Conservation (phyloP, 2,797 vertebrate species). For the Tadarida brasiliensis region DNA sequence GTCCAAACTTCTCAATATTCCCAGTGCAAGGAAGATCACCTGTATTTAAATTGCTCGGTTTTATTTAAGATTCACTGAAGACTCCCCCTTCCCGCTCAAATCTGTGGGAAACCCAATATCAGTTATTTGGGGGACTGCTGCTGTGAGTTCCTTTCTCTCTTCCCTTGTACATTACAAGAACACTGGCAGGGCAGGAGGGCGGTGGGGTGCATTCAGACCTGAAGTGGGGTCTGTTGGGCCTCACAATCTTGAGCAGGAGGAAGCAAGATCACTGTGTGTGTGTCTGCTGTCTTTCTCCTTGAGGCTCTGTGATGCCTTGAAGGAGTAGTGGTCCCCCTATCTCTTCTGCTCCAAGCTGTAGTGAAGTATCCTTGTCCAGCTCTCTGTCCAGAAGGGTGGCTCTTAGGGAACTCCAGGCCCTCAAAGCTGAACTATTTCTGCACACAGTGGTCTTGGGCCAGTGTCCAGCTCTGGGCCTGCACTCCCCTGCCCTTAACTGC, state of each 20-base stretch:
- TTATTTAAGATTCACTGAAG: conserved; percentile 23
- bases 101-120: neutral
- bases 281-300: neutral
- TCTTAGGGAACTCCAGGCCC: neutral
- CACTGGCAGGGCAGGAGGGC: neutral
- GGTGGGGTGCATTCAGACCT: neutral
- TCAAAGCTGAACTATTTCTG: neutral
- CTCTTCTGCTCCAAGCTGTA: neutral
- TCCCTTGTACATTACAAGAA: neutral
- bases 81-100: neutral
- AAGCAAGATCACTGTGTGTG: neutral
- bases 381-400: neutral
- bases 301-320: neutral
- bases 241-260: neutral
- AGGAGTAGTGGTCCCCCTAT: neutral
- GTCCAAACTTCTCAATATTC: neutral
- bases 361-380: neutral
- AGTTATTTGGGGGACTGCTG: conserved; percentile 7
- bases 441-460: neutral
- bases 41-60: conserved; percentile 27
- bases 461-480: neutral
- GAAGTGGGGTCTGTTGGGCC: neutral
- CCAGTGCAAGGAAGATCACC: neutral
- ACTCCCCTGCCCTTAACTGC: neutral
- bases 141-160: neutral